A percentile compares a stretch with the other conserved stretches of the same genome.
Conservation (phyloP, 1,140 invertebrate species). For the Bombus affinis region DNA sequence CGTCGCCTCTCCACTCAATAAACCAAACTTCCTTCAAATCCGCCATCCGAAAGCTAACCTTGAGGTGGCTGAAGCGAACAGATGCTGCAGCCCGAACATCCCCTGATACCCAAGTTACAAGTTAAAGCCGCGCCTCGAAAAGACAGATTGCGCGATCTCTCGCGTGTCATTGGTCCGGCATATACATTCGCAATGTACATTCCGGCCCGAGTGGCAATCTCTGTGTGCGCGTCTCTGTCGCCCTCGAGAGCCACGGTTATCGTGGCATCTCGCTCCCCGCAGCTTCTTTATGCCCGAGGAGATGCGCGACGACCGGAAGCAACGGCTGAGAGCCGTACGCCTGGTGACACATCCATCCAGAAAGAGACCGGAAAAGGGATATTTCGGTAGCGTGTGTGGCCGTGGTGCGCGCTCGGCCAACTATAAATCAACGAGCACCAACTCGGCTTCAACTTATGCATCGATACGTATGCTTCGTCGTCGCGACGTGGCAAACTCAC, state of each 20-base stretch:
- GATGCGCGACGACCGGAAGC: conserved; percentile 53
- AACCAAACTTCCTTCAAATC: conserved; percentile 5
- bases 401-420: conserved; percentile 28
- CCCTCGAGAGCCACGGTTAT: background rate
- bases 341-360: background rate
- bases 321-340: conserved; percentile 12
- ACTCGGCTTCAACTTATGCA: conserved; percentile 59
- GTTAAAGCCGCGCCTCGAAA: background rate
- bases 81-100: background rate
- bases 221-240: background rate
- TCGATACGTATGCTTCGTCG: conserved; percentile 48
- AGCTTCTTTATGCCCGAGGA: conserved; percentile 16
- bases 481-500: conserved; percentile 35
- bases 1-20: background rate
- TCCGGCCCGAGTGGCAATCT: background rate
- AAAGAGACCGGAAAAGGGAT: conserved; percentile 26
- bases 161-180: conserved; percentile 37
- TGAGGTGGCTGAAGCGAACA: background rate
- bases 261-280: background rate
- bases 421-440: conserved; percentile 63
- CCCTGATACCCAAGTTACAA: background rate
- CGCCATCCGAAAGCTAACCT: background rate
- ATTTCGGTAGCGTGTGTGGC: conserved; percentile 42
- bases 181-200: background rate
- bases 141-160: conserved; percentile 35